A percentile compares a stretch with the other conserved stretches of the same genome.
Conservation (phyloP, 2,797 vertebrate genomes). For the Graptemys geographica region DNA sequence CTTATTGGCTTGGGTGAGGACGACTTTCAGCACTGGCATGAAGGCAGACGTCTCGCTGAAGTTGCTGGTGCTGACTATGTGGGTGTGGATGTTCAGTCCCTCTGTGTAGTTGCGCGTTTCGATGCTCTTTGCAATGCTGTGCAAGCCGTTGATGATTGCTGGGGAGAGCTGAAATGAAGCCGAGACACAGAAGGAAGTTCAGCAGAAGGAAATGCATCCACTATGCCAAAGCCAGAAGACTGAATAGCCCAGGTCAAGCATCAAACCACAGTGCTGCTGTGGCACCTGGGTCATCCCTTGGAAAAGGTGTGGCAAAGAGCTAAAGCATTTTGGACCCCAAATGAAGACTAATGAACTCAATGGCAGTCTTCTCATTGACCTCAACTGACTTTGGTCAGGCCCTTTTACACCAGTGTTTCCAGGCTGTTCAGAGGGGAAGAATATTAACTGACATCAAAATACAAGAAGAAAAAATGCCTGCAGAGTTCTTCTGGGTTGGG, state of each 20-base stretch:
- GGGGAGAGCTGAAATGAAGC: constrained; percentile 91
- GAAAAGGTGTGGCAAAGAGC: accelerated
- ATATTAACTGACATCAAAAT: background rate
- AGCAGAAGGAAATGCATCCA: background rate
- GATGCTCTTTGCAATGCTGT: constrained; percentile 92
- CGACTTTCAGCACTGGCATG: constrained; percentile 98
- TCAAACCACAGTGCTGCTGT: background rate
- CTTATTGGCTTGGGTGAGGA: constrained; percentile 97
- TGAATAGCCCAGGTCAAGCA: accelerated
- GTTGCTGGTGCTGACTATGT: constrained; percentile 98
- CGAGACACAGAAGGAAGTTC: constrained; percentile 15
- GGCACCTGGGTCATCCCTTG: background rate
- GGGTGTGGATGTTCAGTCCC: constrained; percentile 94
- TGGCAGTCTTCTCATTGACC: background rate
- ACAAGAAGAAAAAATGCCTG: background rate
- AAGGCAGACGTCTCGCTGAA: constrained; percentile 99
- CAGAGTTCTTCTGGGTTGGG: background rate
- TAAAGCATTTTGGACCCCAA: background rate
- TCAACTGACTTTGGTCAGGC: background rate
- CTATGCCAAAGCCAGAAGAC: accelerated
- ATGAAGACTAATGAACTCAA: background rate
- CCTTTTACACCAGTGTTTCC: background rate
- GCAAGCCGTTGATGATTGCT: constrained; percentile 91
- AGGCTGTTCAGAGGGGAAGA: background rate
- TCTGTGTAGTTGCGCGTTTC: constrained; percentile 91